These are phyloP conservation scores for Temnothorax curvispinosus DNA, from an alignment of 1,140 invertebrate genomes.

Conservation along the genomic window DNA sequence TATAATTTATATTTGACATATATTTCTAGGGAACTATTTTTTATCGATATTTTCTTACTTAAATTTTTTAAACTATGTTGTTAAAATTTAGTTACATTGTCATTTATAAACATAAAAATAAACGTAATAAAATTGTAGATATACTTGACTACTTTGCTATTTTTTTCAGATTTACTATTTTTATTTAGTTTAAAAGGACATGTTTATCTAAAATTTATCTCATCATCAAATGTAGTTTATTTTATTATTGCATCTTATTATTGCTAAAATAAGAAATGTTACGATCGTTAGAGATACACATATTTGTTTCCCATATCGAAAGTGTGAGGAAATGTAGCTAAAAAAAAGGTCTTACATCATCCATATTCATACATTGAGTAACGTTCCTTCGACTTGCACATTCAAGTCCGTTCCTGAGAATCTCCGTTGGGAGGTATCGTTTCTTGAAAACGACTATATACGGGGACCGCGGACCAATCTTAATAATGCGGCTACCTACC, in stretches of 20 bases:
- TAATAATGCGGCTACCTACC: slow-evolving; percentile 64
- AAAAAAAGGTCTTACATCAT: slow-evolving; percentile 18
- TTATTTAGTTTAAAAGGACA: background rate
- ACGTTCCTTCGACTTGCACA: background rate
- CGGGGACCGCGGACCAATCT: slow-evolving; percentile 48
- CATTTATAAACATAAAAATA: background rate
- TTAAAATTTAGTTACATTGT: background rate
- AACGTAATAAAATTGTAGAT: background rate
- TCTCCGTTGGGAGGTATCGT: slow-evolving; percentile 8
- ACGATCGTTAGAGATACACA: background rate
- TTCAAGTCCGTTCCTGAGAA: background rate
- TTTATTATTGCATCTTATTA: background rate
- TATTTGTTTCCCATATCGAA: background rate
- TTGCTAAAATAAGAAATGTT: background rate
- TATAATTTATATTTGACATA: background rate
- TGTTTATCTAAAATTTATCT: too few species aligned
- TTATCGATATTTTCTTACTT: background rate
- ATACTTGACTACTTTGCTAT: too few species aligned
- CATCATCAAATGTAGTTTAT: background rate
- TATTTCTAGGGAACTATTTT: background rate
- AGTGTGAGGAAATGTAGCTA: background rate
- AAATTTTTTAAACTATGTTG: background rate
- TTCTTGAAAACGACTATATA: slow-evolving; percentile 31
- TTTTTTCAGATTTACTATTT: too few species aligned
- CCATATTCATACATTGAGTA: background rate